These are phyloP conservation scores for Amphibalanus amphitrite DNA, from an alignment of 1,140 invertebrate species.

Conservation along the genomic window DNA sequence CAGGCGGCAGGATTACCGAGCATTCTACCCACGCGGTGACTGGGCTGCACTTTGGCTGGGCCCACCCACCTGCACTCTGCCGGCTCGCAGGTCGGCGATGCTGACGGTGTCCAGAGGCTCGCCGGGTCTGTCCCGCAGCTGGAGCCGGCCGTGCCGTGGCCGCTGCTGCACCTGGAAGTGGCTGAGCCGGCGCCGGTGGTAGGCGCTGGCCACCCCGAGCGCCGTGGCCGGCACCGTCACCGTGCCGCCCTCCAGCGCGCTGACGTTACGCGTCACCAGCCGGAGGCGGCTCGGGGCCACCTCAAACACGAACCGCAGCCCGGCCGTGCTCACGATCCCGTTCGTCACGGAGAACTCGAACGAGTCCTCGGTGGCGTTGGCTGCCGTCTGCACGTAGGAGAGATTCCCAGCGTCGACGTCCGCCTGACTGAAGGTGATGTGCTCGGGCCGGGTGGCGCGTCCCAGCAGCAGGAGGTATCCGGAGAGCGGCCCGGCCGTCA, in stretches of 20 bases:
- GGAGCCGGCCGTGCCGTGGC: not conserved
- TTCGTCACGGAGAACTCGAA: slow-evolving; percentile 79
- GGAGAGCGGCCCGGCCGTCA: slow-evolving; percentile 54
- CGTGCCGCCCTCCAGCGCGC: not conserved
- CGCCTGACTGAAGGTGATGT: slow-evolving; percentile 49
- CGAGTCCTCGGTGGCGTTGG: slow-evolving; percentile 59
- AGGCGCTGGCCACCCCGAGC: not conserved
- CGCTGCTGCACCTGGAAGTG: not conserved
- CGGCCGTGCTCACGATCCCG: slow-evolving; percentile 40
- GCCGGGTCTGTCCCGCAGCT: not conserved
- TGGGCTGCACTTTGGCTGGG: too few species aligned
- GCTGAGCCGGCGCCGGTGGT: not conserved
- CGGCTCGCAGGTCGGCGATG: too few species aligned
- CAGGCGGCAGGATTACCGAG: too few species aligned
- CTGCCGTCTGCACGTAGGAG: slow-evolving; percentile 63
- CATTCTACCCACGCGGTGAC: too few species aligned
- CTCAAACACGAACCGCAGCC: slow-evolving; percentile 29
- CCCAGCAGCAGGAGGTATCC: slow-evolving; percentile 54
- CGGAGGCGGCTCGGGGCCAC: slow-evolving; percentile 26
- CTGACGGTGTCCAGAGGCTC: too few species aligned
- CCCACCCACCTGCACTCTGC: too few species aligned
- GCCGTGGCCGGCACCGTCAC: not conserved
- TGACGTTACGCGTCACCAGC: slow-evolving; percentile 10
- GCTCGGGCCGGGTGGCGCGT: slow-evolving; percentile 7
- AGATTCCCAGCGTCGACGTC: slow-evolving; percentile 58